Evolutionary conservation across 2,888 invertebrate genomes (phyloP), one percentile per base, ranked within the genome.

Genomic region (Ischnus inquisitorius): DNA sequence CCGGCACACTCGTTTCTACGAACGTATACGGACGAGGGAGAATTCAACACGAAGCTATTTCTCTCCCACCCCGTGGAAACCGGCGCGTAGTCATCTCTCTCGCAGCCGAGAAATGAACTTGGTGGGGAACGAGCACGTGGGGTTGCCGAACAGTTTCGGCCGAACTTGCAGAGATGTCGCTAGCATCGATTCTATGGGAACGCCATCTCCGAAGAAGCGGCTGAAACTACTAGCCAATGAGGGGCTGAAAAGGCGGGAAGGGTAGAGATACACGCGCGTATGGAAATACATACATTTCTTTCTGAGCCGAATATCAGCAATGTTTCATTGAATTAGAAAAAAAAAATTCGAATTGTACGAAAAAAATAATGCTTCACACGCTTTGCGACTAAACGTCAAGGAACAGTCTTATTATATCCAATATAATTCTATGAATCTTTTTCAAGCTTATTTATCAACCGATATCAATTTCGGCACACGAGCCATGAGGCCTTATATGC

Each of bases 111-210:
- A 64, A 64, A 51, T 22, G 54, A 25, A 34, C 34, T 43, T 69
- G 87, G 89, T 86, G 91, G 89, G 87, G 88, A 65, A 64, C 65
- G 76, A 88, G 87, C 91, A 91, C 91, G 91, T 90, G 91, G 90
- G 88, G 85, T 71, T 48, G 22, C 48, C 82, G 67, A 89, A 48
- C 10, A 79, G 86, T 79, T 92, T 91, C 86, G 10, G 25, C 22
- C 48, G 1, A 25, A 1, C 41, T 22, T 46, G 51, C 84, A 81
- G 54, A 90, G 93, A 92, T 93, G 93, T 89, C 91, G 92, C 82
- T 19, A 34, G 65, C 74, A 60, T 16, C 57, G 75, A 75, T 39
- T 77, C 75, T 34, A 65, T 25, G 8, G 16, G 22, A 1, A 8
- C 64, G 79, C 82, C 86, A 85, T 82, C 86, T 28, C 54, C 57